Conservation (phyloP, 2,797 vertebrate species). For the Anguilla pacifica region DNA sequence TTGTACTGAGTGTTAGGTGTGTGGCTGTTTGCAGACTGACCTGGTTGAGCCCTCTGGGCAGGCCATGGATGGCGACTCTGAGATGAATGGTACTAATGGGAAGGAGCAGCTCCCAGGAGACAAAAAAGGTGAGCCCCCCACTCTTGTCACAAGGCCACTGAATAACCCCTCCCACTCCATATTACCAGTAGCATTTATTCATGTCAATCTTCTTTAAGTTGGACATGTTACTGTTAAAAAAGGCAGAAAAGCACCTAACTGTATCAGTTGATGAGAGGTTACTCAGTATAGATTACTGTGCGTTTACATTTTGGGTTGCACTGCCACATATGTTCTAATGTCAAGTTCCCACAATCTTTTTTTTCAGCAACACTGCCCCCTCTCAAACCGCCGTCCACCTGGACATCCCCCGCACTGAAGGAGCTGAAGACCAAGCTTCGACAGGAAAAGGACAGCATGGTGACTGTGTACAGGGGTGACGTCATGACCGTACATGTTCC, state of each 20-base stretch:
- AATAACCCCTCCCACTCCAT: not conserved
- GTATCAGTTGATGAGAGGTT: not conserved
- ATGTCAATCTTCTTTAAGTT: conserved; percentile 4
- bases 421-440: conserved; percentile 92
- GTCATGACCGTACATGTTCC: conserved; percentile 95
- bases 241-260: not conserved
- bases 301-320: not conserved
- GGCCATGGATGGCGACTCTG: conserved; percentile 68
- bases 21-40: conserved; percentile 65
- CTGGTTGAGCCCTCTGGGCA: conserved; percentile 64
- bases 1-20: not conserved
- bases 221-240: not conserved
- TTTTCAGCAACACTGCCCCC: conserved; percentile 80
- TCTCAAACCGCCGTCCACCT: conserved; percentile 82
- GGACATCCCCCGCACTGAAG: conserved; percentile 87
- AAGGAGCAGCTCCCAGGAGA: conserved; percentile 74
- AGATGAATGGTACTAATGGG: conserved; percentile 82
- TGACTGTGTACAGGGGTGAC: conserved; percentile 93
- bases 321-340: not conserved
- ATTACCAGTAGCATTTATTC: not conserved
- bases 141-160: not conserved
- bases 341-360: conserved; percentile 13
- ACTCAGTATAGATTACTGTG: not conserved
- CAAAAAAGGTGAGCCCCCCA: conserved; percentile 68
- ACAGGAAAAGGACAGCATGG: conserved; percentile 84